Percentiles rank a stretch among this genome's conserved stretches.
Evolutionary conservation across 2,888 invertebrate genomes (phyloP).

Genomic region (Catocala nupta): DNA sequence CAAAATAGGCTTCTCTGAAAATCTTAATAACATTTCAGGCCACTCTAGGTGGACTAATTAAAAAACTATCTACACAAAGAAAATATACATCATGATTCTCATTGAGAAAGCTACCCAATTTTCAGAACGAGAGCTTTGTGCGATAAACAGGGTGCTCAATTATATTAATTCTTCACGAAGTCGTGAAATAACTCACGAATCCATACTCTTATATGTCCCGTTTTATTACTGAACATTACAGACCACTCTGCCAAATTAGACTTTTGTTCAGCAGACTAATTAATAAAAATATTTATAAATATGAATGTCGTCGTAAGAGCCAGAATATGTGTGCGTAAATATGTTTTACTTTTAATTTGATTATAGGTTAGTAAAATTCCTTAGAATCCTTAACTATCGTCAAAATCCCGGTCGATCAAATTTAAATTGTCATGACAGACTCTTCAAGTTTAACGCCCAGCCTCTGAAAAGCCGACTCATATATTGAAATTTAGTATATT

Average conservation of each 20-base stretch:
- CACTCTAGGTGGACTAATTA: not conserved
- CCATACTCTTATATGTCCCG: constrained; percentile 1
- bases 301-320: not conserved
- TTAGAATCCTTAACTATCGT: no score
- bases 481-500: no score
- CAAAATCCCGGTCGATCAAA: no score
- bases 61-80: no score
- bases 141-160: constrained; percentile 11
- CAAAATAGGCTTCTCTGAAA: no score
- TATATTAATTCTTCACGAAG: constrained; percentile 18
- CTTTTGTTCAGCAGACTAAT: constrained; percentile 6
- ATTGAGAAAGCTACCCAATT: not conserved
- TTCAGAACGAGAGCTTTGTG: not conserved
- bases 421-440: no score
- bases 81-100: not conserved
- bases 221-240: constrained; percentile 12
- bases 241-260: constrained; percentile 16
- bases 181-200: constrained; percentile 19
- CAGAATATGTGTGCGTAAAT: no score
- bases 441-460: no score
- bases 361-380: no score
- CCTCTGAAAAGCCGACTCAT: no score
- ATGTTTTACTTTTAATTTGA: no score
- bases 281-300: constrained; percentile 8
- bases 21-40: no score